Evolutionary conservation across 1,140 invertebrate species (phyloP).

Genomic region (Drosophila micromelanica): DNA sequence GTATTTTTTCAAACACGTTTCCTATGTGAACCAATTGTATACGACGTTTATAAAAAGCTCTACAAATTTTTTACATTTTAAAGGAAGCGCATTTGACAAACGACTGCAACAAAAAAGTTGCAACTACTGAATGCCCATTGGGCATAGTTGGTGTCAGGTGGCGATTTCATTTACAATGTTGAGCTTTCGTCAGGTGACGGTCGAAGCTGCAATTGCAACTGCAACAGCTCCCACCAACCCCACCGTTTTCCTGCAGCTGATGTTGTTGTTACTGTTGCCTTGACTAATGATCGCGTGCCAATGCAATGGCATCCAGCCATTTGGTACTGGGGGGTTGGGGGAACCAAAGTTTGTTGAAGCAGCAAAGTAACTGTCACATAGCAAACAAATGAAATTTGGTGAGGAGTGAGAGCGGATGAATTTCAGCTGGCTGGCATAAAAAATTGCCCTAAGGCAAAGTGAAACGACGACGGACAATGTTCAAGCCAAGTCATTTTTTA

Average conservation of each 20-base stretch:
- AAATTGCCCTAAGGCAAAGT: conserved; percentile 10
- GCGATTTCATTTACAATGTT: conserved; percentile 28
- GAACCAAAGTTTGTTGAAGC: conserved; percentile 40
- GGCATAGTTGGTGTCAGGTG: conserved; percentile 1
- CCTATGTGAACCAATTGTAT: not conserved
- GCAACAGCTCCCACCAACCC: not conserved
- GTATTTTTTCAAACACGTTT: not conserved
- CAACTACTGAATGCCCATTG: not conserved
- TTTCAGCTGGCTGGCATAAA: conserved; percentile 16
- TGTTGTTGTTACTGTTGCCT: conserved; percentile 16
- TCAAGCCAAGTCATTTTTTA: conserved; percentile 56
- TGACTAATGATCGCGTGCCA: conserved; percentile 82
- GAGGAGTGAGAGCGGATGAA: not conserved
- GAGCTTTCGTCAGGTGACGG: conserved; percentile 65
- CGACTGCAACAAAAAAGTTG: not conserved
- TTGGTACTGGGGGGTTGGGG: conserved; percentile 36
- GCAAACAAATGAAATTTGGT: conserved; percentile 66
- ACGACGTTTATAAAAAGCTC: too few species aligned
- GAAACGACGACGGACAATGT: not conserved
- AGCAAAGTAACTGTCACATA: conserved; percentile 38
- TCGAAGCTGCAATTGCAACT: not conserved
- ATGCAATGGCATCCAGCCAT: conserved; percentile 61
- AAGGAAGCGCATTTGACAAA: not conserved
- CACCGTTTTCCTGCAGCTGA: not conserved
- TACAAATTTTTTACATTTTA: not conserved